phyloP scores from a whole-genome alignment of 2,888 invertebrate species.

The Halictus quadricinctus region DNA sequence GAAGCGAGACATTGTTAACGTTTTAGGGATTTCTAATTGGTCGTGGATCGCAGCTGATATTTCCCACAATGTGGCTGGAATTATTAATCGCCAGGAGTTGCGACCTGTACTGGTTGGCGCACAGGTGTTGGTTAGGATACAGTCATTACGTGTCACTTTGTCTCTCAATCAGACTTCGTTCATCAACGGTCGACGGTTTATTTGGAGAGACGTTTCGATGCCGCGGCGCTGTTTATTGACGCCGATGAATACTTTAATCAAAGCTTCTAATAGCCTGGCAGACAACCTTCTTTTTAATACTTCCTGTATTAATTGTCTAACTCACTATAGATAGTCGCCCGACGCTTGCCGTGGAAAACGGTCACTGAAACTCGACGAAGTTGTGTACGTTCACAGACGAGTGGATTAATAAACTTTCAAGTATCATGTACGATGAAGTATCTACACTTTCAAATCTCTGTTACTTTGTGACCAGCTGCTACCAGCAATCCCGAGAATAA shows the following conservation, averaged over 20 bases:
- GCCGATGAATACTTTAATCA: not conserved
- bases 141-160: not conserved
- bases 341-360: not conserved
- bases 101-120: not conserved
- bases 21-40: not conserved
- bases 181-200: not conserved
- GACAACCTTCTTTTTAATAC: not conserved
- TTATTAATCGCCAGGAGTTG: not conserved
- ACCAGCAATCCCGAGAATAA: no score
- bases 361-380: not conserved
- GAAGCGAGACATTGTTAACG: not conserved
- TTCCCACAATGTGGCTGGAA: not conserved
- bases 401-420: not conserved
- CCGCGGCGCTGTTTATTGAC: not conserved
- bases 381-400: not conserved
- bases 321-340: not conserved
- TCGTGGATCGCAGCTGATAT: not conserved
- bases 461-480: no score
- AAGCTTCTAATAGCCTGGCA: not conserved
- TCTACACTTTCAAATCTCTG: no score
- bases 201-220: not conserved
- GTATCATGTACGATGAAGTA: not conserved
- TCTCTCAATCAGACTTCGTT: not conserved
- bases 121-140: conserved; percentile 1
- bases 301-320: not conserved